Percentiles rank a stretch among this genome's conserved stretches.
phyloP scores from a whole-genome alignment of 2,888 invertebrate genomes.

The Acronicta psi region DNA sequence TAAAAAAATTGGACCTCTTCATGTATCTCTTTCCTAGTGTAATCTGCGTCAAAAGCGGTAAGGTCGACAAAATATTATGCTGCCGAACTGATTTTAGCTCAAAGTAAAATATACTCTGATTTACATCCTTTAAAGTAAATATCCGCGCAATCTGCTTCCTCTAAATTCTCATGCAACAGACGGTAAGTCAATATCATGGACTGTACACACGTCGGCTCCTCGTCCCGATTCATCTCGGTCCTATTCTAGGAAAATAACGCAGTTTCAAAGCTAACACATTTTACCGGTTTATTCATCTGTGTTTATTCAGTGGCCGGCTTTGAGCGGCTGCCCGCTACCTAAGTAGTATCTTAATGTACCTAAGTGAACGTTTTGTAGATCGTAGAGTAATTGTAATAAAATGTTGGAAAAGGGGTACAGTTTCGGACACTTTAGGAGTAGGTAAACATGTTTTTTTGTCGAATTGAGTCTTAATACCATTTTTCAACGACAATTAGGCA shows the following conservation, averaged over 20 bases:
- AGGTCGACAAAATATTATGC: too few species aligned
- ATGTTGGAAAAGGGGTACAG: not conserved
- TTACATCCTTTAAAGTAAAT: slow-evolving; percentile 17
- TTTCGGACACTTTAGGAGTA: not conserved
- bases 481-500: too few species aligned
- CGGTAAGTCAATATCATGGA: slow-evolving; percentile 40
- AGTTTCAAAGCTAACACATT: slow-evolving; percentile 48
- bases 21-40: too few species aligned
- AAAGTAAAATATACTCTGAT: too few species aligned
- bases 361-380: slow-evolving; percentile 11
- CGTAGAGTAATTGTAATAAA: slow-evolving; percentile 10
- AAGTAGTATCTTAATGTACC: slow-evolving; percentile 4
- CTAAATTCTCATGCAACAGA: slow-evolving; percentile 20
- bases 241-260: slow-evolving; percentile 38
- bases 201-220: slow-evolving; percentile 33
- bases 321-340: slow-evolving; percentile 7
- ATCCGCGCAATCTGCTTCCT: not conserved
- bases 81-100: too few species aligned
- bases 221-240: slow-evolving; percentile 25
- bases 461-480: too few species aligned
- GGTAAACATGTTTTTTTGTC: too few species aligned
- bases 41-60: too few species aligned
- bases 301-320: slow-evolving; percentile 42
- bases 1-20: too few species aligned
- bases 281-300: slow-evolving; percentile 39